Base-by-base conservation (phyloP, 2,797 vertebrate genomes). In the Sphenodon punctatus region DNA sequence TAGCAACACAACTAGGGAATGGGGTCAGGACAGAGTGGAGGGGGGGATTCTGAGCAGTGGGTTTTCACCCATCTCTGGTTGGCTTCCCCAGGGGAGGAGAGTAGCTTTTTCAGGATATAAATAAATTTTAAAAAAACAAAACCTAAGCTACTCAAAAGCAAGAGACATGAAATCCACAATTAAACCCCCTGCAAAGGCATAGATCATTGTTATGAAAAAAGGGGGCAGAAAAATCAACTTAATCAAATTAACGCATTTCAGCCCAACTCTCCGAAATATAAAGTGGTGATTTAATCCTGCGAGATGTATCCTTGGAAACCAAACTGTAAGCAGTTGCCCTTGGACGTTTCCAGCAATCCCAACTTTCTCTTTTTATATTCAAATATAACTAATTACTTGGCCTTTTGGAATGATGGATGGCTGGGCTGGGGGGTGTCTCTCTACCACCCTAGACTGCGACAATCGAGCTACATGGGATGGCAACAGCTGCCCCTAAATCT, bases 211-310 rank as follows among this genome's bases (percentile, higher is more conserved):
- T 83, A 78, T 67, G 66, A 80, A 83, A 85, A 70, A 79, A 78
- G 88, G 84, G 71, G 72, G 23, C 25, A 60, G 67, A 76, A 73
- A 67, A 73, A 86, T 78, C 67, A 85, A 39, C 60, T 76, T 2
- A 66, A 63, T 82, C 75, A 92, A 88, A 93, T 80, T 78, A 91
- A 86, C 78, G 86, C 58, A 48, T 74, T 82, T 85, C 92, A 80
- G 49, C 80, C 69, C 63, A 8, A 1, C 85, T 85, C 85, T 74
- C 75, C 88, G 84, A 89, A 92, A 86, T 76, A 92, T 77, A 90
- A 92, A 86, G 72, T 73, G 66, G 88, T 89, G 84, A 90, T 78
- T 81, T 75, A 72, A 85, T 81, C 90, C 87, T 82, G 85, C 79
- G 59, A 74, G 36, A 53, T 0, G 75, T 41, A 85, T 58, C 86